phyloP scores from a whole-genome alignment of 2,888 invertebrate genomes.

The Cosmia pyralina region DNA sequence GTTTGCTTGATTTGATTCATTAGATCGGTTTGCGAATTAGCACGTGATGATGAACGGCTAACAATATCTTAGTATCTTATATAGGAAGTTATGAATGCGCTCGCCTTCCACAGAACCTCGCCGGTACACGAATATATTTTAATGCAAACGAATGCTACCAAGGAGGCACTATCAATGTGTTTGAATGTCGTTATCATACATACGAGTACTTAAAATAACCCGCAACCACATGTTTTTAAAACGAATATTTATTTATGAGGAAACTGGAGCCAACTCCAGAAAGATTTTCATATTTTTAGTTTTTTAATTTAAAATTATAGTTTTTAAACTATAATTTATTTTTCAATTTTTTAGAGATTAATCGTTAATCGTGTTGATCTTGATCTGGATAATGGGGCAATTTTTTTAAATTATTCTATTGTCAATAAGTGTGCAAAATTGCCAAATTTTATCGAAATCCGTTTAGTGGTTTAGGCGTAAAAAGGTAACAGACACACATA shows the following conservation, averaged over 20 bases:
- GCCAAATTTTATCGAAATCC: too few relatives aligned
- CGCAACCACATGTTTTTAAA: background rate
- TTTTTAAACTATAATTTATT: too few relatives aligned
- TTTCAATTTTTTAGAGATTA: too few relatives aligned
- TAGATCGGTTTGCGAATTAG: background rate
- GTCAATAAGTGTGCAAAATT: too few relatives aligned
- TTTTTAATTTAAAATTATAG: too few relatives aligned
- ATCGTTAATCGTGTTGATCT: too few relatives aligned
- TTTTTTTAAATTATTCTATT: too few relatives aligned
- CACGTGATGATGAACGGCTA: background rate
- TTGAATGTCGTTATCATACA: background rate
- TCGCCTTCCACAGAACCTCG: background rate
- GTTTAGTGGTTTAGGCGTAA: too few relatives aligned
- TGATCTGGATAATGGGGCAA: too few relatives aligned
- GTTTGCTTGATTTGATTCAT: background rate
- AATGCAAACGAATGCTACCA: background rate
- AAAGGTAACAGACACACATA: too few relatives aligned
- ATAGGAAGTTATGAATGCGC: too few relatives aligned
- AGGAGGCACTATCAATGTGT: background rate
- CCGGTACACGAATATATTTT: slow-evolving; percentile 18
- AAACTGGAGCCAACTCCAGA: slow-evolving; percentile 5
- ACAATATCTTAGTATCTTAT: too few relatives aligned
- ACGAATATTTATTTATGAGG: slow-evolving; percentile 16
- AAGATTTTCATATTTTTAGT: background rate
- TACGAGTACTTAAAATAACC: slow-evolving; percentile 6